A percentile compares a stretch with the other conserved stretches of the same genome.
Conservation (phyloP, 2,797 vertebrate species). For the Tragopan temminckii region DNA sequence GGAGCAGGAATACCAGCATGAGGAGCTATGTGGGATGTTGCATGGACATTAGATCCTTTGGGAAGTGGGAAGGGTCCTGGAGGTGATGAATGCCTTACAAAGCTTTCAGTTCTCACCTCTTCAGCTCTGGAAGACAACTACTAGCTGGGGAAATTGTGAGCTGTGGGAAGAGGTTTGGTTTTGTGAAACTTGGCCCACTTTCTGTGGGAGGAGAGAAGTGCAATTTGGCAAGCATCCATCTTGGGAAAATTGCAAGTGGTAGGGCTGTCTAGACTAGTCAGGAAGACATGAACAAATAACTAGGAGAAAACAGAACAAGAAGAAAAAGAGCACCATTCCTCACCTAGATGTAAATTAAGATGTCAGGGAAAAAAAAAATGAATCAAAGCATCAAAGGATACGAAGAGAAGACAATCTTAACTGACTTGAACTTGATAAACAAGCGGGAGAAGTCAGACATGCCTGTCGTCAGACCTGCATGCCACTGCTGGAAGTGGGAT, state of each 20-base stretch:
- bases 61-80: neutral
- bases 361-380: neutral
- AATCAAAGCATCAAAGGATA: slow-evolving; percentile 3
- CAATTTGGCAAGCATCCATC: slow-evolving; percentile 35
- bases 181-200: slow-evolving; percentile 24
- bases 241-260: neutral
- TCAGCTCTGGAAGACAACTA: slow-evolving; percentile 9
- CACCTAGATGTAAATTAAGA: slow-evolving; percentile 11
- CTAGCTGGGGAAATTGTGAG: neutral
- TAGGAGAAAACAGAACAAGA: neutral
- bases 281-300: slow-evolving; percentile 34
- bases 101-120: neutral
- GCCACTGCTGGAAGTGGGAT: neutral
- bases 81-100: neutral
- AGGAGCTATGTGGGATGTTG: neutral
- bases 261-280: slow-evolving; percentile 66
- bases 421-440: neutral
- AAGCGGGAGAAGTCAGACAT: neutral
- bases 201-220: slow-evolving; percentile 11
- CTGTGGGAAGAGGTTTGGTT: slow-evolving; percentile 24
- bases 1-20: neutral
- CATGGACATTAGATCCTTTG: neutral
- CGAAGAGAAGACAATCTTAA: neutral
- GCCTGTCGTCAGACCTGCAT: neutral
- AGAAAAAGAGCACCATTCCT: neutral